phyloP scores from a whole-genome alignment of 1,140 invertebrate species.

The Ephestia elutella region DNA sequence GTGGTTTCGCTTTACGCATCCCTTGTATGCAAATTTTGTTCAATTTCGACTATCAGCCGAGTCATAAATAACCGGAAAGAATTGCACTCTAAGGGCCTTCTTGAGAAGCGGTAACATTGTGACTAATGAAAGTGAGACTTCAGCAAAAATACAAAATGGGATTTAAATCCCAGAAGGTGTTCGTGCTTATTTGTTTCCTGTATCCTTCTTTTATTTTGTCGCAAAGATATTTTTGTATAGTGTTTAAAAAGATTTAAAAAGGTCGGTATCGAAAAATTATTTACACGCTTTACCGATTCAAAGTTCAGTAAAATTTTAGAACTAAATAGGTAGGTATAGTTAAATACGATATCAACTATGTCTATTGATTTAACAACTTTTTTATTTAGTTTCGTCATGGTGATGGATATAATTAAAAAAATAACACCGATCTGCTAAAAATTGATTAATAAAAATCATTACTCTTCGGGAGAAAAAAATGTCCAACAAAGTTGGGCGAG shows the following conservation, averaged over 20 bases:
- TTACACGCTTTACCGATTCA: no score
- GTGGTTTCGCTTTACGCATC: constrained; percentile 14
- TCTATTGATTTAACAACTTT: no score
- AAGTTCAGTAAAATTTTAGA: no score
- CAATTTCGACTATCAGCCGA: constrained; percentile 40
- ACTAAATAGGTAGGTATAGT: no score
- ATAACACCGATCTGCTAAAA: no score
- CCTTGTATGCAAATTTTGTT: constrained; percentile 43
- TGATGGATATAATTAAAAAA: no score
- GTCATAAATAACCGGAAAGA: constrained; percentile 39
- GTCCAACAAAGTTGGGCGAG: not conserved
- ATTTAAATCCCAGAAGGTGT: not conserved
- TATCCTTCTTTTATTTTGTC: not conserved
- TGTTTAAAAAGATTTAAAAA: not conserved
- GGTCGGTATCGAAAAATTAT: no score
- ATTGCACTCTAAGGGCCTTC: constrained; percentile 23
- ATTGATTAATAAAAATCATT: no score
- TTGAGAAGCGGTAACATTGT: constrained; percentile 25
- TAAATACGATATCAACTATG: no score
- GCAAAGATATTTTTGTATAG: no score
- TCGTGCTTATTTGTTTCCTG: not conserved
- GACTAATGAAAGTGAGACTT: constrained; percentile 14
- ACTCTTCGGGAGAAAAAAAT: no score
- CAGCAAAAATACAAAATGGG: not conserved
- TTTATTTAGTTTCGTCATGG: no score